phyloP scores from a whole-genome alignment of 1,140 invertebrate species.

The Drosophila tani region DNA sequence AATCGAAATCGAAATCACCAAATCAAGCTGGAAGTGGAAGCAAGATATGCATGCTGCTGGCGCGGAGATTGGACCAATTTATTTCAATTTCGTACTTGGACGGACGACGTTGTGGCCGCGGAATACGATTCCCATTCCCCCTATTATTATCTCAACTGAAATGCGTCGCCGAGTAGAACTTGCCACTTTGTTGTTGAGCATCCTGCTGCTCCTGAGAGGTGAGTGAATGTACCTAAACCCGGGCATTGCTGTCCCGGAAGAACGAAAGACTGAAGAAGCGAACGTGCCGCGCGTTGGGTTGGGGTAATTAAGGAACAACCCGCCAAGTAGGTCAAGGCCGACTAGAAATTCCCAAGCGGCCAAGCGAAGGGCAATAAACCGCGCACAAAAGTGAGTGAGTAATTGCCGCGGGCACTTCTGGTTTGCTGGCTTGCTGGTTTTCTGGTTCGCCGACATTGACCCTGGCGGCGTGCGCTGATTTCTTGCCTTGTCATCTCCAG shows the following conservation, averaged over 20 bases:
- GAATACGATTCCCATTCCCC: not conserved
- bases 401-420: constrained; percentile 61
- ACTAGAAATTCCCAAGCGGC: constrained; percentile 68
- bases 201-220: constrained; percentile 47
- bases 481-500: constrained; percentile 36
- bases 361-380: constrained; percentile 80
- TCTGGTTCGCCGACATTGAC: constrained; percentile 46
- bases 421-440: constrained; percentile 52
- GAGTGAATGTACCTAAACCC: constrained; percentile 23
- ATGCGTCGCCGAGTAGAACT: constrained; percentile 25
- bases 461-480: constrained; percentile 19
- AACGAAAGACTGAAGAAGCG: constrained; percentile 71
- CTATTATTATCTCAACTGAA: constrained; percentile 17
- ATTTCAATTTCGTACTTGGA: constrained; percentile 75
- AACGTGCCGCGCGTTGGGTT: constrained; percentile 38
- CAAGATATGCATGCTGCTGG: constrained; percentile 68
- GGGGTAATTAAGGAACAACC: constrained; percentile 48
- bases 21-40: constrained; percentile 66
- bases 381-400: constrained; percentile 74
- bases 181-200: constrained; percentile 14
- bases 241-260: not conserved
- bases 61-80: constrained; percentile 73
- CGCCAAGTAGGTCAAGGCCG: constrained; percentile 68
- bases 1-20: constrained; percentile 54
- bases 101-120: constrained; percentile 61